Conservation (phyloP, 2,888 invertebrate species). For the Tiphia femorata region DNA sequence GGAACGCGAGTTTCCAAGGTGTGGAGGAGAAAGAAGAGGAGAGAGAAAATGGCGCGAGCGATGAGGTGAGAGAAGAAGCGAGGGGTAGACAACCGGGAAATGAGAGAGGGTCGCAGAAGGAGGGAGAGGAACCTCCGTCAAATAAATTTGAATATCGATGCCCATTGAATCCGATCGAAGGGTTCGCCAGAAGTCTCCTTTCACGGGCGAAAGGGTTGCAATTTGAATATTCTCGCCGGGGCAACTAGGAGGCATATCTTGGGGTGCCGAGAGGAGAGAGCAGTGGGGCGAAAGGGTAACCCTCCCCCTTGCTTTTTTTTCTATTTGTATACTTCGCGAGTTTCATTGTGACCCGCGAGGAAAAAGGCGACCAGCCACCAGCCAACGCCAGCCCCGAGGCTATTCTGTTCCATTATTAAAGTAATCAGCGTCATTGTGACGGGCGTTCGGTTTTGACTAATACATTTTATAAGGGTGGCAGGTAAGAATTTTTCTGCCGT, state of each 20-base stretch:
- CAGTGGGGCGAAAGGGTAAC: constrained; percentile 3
- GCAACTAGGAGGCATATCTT: constrained; percentile 63
- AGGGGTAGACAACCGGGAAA: constrained; percentile 14
- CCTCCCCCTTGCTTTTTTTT: constrained; percentile 40
- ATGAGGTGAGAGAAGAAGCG: constrained; percentile 11
- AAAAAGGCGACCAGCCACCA: constrained; percentile 66
- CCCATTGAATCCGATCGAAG: constrained; percentile 69
- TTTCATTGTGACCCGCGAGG: constrained; percentile 56
- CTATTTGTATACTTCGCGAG: constrained; percentile 67
- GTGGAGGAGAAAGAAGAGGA: constrained; percentile 12
- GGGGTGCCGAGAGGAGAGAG: constrained; percentile 13
- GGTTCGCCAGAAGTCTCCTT: constrained; percentile 60
- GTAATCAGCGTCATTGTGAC: constrained; percentile 67
- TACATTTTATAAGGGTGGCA: constrained; percentile 40
- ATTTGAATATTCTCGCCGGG: constrained; percentile 68
- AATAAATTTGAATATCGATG: constrained; percentile 70
- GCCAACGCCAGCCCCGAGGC: constrained; percentile 53
- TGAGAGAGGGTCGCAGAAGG: constrained; percentile 20
- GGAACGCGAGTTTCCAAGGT: constrained; percentile 14
- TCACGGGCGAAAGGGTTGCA: constrained; percentile 63
- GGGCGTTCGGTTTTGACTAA: constrained; percentile 58
- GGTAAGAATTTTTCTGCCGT: constrained; percentile 38
- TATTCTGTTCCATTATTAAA: constrained; percentile 65
- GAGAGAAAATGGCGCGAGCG: constrained; percentile 18
- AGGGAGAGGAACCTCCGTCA: constrained; percentile 57